Evolutionary conservation across 2,888 invertebrate genomes (phyloP).

Genomic region (Scaptomyza reducta): DNA sequence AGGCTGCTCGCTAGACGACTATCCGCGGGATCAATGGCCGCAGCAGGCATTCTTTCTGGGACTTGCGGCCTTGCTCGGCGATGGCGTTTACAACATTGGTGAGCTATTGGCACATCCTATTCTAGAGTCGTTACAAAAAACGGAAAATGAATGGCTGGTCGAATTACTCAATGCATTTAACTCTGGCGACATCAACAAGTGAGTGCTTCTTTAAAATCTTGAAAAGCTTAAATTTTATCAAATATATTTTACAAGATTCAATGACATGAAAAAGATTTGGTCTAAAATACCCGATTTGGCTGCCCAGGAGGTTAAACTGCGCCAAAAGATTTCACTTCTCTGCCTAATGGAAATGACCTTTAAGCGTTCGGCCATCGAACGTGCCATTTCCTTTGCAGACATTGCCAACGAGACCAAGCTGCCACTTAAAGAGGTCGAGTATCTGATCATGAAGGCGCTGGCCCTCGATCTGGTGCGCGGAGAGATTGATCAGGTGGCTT

Average conservation of each 20-base stretch:
- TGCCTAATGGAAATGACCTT: slow-evolving; percentile 99
- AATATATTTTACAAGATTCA: slow-evolving; percentile 85
- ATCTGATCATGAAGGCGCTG: slow-evolving; percentile 98
- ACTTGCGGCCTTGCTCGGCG: slow-evolving; percentile 96
- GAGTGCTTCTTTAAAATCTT: slow-evolving; percentile 37
- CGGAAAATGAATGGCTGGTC: slow-evolving; percentile 93
- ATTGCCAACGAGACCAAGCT: slow-evolving; percentile 94
- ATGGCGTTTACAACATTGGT: slow-evolving; percentile 98
- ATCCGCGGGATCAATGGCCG: slow-evolving; percentile 88
- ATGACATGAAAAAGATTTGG: slow-evolving; percentile 89
- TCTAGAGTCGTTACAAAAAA: slow-evolving; percentile 91
- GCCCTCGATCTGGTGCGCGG: slow-evolving; percentile 97
- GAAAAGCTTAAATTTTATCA: no score
- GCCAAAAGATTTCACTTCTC: slow-evolving; percentile 96
- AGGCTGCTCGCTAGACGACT: slow-evolving; percentile 89
- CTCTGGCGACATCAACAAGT: slow-evolving; percentile 91
- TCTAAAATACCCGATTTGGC: slow-evolving; percentile 92
- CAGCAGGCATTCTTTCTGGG: slow-evolving; percentile 95
- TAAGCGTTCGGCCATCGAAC: slow-evolving; percentile 94
- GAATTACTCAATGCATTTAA: slow-evolving; percentile 95
- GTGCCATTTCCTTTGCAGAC: slow-evolving; percentile 94
- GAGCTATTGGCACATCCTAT: slow-evolving; percentile 98
- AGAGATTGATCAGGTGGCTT: slow-evolving; percentile 95
- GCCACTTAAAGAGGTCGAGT: slow-evolving; percentile 94
- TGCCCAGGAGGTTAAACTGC: slow-evolving; percentile 91